A percentile compares a stretch with the other conserved stretches of the same genome.
Evolutionary conservation across 2,797 vertebrate species (phyloP).

Genomic region (Taenioides sp.): DNA sequence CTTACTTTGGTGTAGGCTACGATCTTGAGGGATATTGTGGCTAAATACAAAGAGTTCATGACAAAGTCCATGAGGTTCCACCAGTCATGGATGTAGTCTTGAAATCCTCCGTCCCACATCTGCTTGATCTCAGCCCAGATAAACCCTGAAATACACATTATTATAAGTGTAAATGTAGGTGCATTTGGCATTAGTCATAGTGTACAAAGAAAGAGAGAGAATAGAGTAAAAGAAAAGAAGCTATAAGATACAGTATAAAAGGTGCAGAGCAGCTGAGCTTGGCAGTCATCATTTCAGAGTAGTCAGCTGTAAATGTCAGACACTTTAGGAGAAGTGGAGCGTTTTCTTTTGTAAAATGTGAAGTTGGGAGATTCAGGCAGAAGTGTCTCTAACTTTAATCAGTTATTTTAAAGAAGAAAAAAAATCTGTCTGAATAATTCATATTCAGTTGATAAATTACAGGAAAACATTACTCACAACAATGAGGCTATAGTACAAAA

Average conservation of each 20-base stretch:
- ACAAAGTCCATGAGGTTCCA: constrained; percentile 99
- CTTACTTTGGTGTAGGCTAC: constrained; percentile 93
- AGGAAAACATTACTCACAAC: neutral
- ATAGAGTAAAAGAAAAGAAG: neutral
- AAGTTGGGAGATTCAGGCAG: neutral
- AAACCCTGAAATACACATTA: constrained; percentile 80
- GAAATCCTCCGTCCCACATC: constrained; percentile 99
- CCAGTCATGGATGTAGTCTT: constrained; percentile 98
- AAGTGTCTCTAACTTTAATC: neutral
- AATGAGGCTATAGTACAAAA: neutral
- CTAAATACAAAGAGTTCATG: constrained; percentile 98
- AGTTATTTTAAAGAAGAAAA: neutral
- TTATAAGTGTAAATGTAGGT: neutral
- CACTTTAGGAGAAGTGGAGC: neutral
- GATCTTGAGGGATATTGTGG: constrained; percentile 97
- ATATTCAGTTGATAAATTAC: neutral
- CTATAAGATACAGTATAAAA: neutral
- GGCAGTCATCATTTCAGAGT: neutral
- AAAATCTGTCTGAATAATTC: neutral
- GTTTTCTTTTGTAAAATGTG: neutral
- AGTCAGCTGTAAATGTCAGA: neutral
- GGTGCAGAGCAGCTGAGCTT: neutral
- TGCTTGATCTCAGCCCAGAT: constrained; percentile 99
- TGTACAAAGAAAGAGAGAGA: neutral
- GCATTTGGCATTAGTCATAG: neutral